phyloP scores from a whole-genome alignment of 2,113 vertebrate species.

The Entelurus aequoreus region DNA sequence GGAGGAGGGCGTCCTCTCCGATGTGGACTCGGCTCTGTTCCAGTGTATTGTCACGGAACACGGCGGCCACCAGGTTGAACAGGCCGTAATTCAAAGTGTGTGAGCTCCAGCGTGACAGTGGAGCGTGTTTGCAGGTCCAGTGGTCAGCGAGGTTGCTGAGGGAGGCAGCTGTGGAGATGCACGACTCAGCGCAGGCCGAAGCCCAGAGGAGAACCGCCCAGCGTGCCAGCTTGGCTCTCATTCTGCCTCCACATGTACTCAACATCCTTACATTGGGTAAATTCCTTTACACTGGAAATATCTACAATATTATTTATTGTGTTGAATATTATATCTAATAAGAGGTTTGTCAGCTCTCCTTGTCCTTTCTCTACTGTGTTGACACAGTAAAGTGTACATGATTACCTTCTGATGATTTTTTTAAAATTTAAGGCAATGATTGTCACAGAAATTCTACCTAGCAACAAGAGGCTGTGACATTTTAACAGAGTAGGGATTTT shows the following conservation, averaged over 20 bases:
- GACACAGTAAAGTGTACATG: background rate
- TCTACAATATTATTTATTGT: too few species aligned
- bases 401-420: background rate
- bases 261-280: conserved; percentile 64
- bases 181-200: conserved; percentile 57
- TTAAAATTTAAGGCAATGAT: background rate
- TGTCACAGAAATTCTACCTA: background rate
- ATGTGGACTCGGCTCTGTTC: conserved; percentile 60
- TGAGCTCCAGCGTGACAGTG: background rate
- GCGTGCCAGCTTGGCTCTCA: conserved; percentile 46
- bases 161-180: conserved; percentile 55
- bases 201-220: conserved; percentile 63
- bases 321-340: too few species aligned
- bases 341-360: too few species aligned
- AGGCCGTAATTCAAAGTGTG: background rate
- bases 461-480: background rate
- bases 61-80: conserved; percentile 68
- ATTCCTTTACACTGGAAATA: background rate
- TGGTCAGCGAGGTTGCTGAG: conserved; percentile 61
- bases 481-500: too few species aligned
- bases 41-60: conserved; percentile 44
- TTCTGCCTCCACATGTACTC: conserved; percentile 57
- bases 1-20: conserved; percentile 68
- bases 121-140: conserved; percentile 34
- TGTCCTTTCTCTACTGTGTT: too few species aligned